phyloP scores from a whole-genome alignment of 2,888 invertebrate species.

The Pyrochroa serraticornis region DNA sequence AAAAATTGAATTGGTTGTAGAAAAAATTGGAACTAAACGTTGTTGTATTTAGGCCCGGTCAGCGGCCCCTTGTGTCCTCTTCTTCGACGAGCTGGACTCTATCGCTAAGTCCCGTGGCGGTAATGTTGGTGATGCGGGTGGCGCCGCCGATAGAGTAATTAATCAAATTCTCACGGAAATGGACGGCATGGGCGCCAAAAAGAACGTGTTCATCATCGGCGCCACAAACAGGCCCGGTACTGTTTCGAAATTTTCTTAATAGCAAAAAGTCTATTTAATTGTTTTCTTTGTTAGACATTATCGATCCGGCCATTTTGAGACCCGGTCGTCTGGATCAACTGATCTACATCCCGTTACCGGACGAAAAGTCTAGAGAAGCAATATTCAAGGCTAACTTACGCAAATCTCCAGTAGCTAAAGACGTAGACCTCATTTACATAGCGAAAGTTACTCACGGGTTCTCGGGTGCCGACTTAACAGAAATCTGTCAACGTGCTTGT shows the following conservation, averaged over 20 bases:
- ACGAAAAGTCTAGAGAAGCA: slow-evolving; percentile 95
- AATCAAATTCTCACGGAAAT: slow-evolving; percentile 99
- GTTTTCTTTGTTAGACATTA: slow-evolving; percentile 74
- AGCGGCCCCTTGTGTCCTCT: slow-evolving; percentile 98
- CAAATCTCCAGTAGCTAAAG: slow-evolving; percentile 94
- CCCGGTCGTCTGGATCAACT: slow-evolving; percentile 99
- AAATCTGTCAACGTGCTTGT: slow-evolving; percentile 99
- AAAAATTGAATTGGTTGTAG: too few relatives aligned
- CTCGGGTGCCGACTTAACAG: slow-evolving; percentile 98
- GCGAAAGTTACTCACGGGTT: slow-evolving; percentile 94
- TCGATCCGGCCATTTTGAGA: slow-evolving; percentile 98
- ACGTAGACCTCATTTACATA: slow-evolving; percentile 88
- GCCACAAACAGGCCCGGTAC: slow-evolving; percentile 82
- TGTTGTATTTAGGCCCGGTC: slow-evolving; percentile 89
- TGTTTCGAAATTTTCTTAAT: background rate
- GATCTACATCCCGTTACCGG: slow-evolving; percentile 99
- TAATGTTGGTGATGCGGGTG: slow-evolving; percentile 95
- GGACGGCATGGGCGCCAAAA: slow-evolving; percentile 99
- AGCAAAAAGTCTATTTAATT: background rate
- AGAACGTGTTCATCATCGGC: slow-evolving; percentile 99
- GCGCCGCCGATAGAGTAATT: slow-evolving; percentile 98
- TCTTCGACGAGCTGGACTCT: slow-evolving; percentile 99
- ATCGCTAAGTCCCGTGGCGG: slow-evolving; percentile 99
- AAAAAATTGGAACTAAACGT: too few relatives aligned
- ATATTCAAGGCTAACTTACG: slow-evolving; percentile 95